Percentiles rank a stretch among this genome's conserved stretches.
phyloP scores from a whole-genome alignment of 2,888 invertebrate genomes.

The Aleiodes testaceus region DNA sequence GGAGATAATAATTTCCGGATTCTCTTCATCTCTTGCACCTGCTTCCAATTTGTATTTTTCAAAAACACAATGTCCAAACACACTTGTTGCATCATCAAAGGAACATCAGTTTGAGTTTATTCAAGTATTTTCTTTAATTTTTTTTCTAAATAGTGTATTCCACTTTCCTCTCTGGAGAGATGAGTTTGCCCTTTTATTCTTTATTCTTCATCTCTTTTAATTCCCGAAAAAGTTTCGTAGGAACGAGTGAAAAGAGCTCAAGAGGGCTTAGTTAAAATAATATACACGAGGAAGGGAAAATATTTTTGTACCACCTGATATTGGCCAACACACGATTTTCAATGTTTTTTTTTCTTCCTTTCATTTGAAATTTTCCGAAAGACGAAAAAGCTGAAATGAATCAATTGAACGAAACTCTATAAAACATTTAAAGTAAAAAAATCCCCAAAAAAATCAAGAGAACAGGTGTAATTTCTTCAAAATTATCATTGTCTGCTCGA shows the following conservation, averaged over 20 bases:
- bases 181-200: conserved; percentile 58
- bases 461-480: neutral
- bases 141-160: conserved; percentile 12
- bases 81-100: conserved; percentile 28
- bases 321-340: conserved; percentile 57
- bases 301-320: conserved; percentile 59
- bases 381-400: conserved; percentile 44
- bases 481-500: conserved; percentile 29
- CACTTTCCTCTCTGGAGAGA: conserved; percentile 43
- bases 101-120: conserved; percentile 10
- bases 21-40: neutral
- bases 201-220: conserved; percentile 42
- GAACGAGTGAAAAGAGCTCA: conserved; percentile 43
- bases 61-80: conserved; percentile 1
- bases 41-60: conserved; percentile 14
- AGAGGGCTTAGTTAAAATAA: conserved; percentile 58
- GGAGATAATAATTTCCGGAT: neutral
- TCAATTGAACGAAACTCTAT: neutral
- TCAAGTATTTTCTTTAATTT: conserved; percentile 9
- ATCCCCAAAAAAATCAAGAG: too few relatives aligned
- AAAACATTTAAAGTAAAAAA: too few relatives aligned
- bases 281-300: conserved; percentile 58
- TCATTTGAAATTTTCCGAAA: conserved; percentile 10
- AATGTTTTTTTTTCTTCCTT: conserved; percentile 26
- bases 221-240: conserved; percentile 12